phyloP scores from a whole-genome alignment of 2,113 vertebrate genomes.

The Osmerus mordax region DNA sequence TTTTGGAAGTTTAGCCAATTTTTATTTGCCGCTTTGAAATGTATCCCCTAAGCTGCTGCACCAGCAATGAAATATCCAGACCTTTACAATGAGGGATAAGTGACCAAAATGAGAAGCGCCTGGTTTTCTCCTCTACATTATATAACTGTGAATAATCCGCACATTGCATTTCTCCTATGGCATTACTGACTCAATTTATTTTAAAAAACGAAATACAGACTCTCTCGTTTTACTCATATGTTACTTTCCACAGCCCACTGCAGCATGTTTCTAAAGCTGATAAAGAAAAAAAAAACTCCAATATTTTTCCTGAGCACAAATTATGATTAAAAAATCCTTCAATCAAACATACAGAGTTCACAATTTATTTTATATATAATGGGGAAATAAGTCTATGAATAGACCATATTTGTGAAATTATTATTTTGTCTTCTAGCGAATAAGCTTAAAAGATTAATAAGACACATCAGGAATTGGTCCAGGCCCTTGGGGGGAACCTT shows the following conservation, averaged over 20 bases:
- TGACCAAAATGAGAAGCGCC: constrained; percentile 78
- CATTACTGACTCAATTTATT: constrained; percentile 70
- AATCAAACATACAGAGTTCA: no score
- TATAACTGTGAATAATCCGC: constrained; percentile 78
- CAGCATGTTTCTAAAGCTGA: constrained; percentile 45
- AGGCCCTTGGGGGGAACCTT: constrained; percentile 21
- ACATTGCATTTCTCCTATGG: constrained; percentile 66
- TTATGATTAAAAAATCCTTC: constrained; percentile 24
- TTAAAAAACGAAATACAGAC: constrained; percentile 68
- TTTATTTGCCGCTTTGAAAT: constrained; percentile 85
- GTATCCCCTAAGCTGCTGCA: constrained; percentile 79
- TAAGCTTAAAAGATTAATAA: constrained; percentile 40
- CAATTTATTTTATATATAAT: no score
- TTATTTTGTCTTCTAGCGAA: constrained; percentile 35
- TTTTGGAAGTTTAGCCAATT: constrained; percentile 85
- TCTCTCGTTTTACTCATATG: constrained; percentile 60
- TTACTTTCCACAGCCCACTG: constrained; percentile 58
- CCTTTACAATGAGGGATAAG: constrained; percentile 80
- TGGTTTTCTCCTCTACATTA: constrained; percentile 74
- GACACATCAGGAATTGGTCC: constrained; percentile 35
- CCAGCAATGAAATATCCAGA: constrained; percentile 77
- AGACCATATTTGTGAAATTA: constrained; percentile 10
- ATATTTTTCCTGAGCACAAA: constrained; percentile 28
- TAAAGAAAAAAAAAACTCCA: constrained; percentile 30
- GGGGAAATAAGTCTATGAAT: no score